These are phyloP conservation scores for Apostichopus leukothele DNA, from an alignment of 53 echinoderm and acorn worm species.

Conservation along the genomic window DNA sequence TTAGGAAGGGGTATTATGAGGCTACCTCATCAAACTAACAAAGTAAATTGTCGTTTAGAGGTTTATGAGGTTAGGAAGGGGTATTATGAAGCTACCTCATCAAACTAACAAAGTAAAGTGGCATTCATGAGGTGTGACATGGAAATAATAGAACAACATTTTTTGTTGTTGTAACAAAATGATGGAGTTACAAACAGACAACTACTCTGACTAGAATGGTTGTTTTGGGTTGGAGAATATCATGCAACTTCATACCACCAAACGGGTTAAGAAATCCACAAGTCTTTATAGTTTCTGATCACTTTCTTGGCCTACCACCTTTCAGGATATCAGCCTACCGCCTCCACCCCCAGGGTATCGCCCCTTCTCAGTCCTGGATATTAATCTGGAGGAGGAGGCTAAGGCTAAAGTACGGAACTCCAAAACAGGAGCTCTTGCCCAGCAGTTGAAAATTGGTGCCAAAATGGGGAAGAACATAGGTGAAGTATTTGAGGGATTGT, in stretches of 20 bases:
- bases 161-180: not conserved
- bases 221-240: no score
- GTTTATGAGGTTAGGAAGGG: no score
- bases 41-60: no score
- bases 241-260: no score
- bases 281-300: not conserved
- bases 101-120: no score
- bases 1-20: no score
- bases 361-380: constrained; percentile 90
- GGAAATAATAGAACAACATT: not conserved
- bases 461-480: constrained; percentile 93
- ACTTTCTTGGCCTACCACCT: constrained; percentile 22
- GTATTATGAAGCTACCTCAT: no score
- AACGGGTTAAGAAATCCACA: no score
- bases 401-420: constrained; percentile 76
- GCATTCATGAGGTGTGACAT: no score
- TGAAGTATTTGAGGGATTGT: constrained; percentile 55
- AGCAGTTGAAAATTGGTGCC: constrained; percentile 91
- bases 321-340: constrained; percentile 79
- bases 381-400: constrained; percentile 86
- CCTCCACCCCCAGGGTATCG: constrained; percentile 84
- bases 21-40: no score
- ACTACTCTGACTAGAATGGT: no score
- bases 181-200: not conserved
- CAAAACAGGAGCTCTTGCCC: constrained; percentile 89